Conservation (phyloP, 2,888 invertebrate genomes). For the Thera britannica region DNA sequence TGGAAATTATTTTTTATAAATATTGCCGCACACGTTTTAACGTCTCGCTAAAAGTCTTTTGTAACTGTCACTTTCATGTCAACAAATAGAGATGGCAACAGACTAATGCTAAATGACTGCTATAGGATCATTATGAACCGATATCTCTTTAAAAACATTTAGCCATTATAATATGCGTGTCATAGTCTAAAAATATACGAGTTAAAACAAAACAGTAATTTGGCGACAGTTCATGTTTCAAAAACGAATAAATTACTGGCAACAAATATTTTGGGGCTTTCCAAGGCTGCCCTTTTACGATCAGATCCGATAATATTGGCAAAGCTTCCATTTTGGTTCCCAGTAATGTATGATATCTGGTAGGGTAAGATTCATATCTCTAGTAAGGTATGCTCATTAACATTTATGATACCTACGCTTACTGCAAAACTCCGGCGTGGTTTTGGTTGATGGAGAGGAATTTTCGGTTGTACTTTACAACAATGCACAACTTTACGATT, state of each 20-base stretch:
- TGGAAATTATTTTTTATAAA: no score
- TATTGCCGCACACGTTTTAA: no score
- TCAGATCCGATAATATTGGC: conserved; percentile 5
- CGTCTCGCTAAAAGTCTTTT: no score
- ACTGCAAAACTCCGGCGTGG: background rate
- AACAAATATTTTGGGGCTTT: conserved; percentile 6
- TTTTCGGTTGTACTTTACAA: no score
- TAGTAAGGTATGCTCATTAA: background rate
- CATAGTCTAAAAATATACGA: background rate
- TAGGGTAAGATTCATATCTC: background rate
- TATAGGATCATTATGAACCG: no score
- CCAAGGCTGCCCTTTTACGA: conserved; percentile 10
- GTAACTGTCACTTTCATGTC: no score
- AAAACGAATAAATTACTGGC: conserved; percentile 2
- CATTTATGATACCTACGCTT: background rate
- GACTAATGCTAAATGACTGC: no score
- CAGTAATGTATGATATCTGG: background rate
- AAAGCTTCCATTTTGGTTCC: conserved; percentile 4
- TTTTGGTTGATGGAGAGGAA: background rate
- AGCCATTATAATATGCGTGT: background rate
- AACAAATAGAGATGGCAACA: no score
- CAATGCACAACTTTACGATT: no score
- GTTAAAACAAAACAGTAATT: background rate
- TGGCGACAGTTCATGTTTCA: background rate
- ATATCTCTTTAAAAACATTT: background rate